Evolutionary conservation across 1,140 invertebrate genomes (phyloP).

Genomic region (Cyrtorhinus lividipennis): DNA sequence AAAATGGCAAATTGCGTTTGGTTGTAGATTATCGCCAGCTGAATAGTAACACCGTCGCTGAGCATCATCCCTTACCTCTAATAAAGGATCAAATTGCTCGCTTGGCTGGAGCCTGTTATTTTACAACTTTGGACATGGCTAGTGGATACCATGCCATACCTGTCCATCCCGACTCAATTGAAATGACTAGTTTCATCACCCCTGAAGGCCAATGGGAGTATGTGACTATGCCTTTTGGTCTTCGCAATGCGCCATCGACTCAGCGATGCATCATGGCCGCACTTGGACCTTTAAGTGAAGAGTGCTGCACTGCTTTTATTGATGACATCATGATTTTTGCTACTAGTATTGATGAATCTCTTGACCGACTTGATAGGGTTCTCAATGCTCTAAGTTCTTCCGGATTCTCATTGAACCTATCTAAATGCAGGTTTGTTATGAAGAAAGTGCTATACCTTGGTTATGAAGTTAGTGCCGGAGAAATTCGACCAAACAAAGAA

Average conservation of each 20-base stretch:
- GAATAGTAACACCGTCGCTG: constrained; percentile 29
- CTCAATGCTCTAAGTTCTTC: constrained; percentile 1
- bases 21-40: constrained; percentile 32
- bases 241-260: constrained; percentile 30
- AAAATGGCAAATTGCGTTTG: constrained; percentile 27
- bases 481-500: constrained; percentile 22
- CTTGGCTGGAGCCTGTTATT: constrained; percentile 26
- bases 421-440: constrained; percentile 28
- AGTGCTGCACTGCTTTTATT: constrained; percentile 2
- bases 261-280: constrained; percentile 28
- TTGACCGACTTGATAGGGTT: constrained; percentile 10
- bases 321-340: constrained; percentile 13
- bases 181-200: constrained; percentile 33
- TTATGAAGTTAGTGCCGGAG: constrained; percentile 22
- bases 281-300: neutral
- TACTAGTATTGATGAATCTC: constrained; percentile 13
- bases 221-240: constrained; percentile 32
- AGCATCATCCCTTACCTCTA: constrained; percentile 28
- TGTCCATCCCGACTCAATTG: constrained; percentile 28
- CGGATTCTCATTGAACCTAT: constrained; percentile 18
- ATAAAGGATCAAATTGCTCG: constrained; percentile 27
- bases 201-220: constrained; percentile 31
- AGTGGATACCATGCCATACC: constrained; percentile 31
- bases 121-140: constrained; percentile 29
- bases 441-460: constrained; percentile 27